Percentiles rank a stretch among this genome's conserved stretches.
These are phyloP conservation scores for Neodontobutis hainanensis DNA, from an alignment of 2,113 vertebrate genomes.

Conservation along the genomic window DNA sequence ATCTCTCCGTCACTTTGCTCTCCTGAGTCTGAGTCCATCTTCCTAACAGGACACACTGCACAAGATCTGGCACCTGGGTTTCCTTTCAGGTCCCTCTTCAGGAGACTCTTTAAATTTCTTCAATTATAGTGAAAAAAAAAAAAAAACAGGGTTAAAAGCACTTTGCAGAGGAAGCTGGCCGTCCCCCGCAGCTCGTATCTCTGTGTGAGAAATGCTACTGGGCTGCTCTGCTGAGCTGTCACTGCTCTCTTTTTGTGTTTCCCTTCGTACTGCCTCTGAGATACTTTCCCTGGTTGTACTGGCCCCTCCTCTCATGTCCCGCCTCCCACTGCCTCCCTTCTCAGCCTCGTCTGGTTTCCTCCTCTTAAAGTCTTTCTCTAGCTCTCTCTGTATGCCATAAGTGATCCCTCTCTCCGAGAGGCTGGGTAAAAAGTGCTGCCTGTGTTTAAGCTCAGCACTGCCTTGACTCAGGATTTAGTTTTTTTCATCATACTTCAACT, in stretches of 20 bases:
- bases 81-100: slow-evolving; percentile 17
- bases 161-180: slow-evolving; percentile 48
- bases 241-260: slow-evolving; percentile 25
- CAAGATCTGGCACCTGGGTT: slow-evolving; percentile 51
- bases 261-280: slow-evolving; percentile 40
- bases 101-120: slow-evolving; percentile 31
- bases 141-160: neutral
- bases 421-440: neutral
- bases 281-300: slow-evolving; percentile 58
- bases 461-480: slow-evolving; percentile 40
- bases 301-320: slow-evolving; percentile 40
- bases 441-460: slow-evolving; percentile 2
- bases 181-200: slow-evolving; percentile 59
- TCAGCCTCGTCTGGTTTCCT: slow-evolving; percentile 55
- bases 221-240: slow-evolving; percentile 64
- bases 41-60: slow-evolving; percentile 53
- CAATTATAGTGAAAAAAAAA: slow-evolving; percentile 17
- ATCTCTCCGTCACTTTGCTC: slow-evolving; percentile 95
- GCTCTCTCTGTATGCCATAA: slow-evolving; percentile 71
- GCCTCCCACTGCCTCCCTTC: slow-evolving; percentile 54
- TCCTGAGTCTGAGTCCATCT: slow-evolving; percentile 96
- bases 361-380: slow-evolving; percentile 64
- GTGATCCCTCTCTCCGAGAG: slow-evolving; percentile 54
- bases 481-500: too few species aligned
- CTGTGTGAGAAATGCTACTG: slow-evolving; percentile 67